Evolutionary conservation across 2,888 invertebrate species (phyloP), one percentile per base, ranked within the genome.

Genomic region (Cryptophagus acutangulus): DNA sequence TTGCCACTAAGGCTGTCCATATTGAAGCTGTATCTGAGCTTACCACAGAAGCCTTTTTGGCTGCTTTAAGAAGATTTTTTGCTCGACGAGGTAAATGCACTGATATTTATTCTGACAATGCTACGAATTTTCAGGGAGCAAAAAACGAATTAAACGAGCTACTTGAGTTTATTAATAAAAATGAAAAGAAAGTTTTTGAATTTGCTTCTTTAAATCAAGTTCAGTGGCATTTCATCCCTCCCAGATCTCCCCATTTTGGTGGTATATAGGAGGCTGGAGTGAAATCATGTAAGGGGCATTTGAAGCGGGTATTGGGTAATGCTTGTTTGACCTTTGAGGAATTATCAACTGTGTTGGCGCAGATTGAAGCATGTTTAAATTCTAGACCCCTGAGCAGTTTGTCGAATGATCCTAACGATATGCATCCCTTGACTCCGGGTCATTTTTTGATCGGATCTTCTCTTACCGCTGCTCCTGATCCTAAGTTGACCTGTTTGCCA

Each of bases 81-180:
- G 29, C 36, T 2, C 14, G 40, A n/a, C 20, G 43, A 9, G 43
- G 44, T 16, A 17, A 14, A 20, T 17, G 13, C 10, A 16, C 24
- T 10, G n/a, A 17, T 6, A 26, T 40, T 14, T 40, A 36, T 12
- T 30, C 36, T 6, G 36, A 24, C 17, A 36, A 43, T 30, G 43
- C 36, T 9, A 34, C 34, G 5, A 40, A 40, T 25, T 43, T 39
- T 30, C 38, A 45, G 4, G 51, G 45, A 3, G 29, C 29, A 8
- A 20, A 20, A 20, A 20, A 6, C 20, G 20, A 20, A 20, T 20
- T 20, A 9, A 8, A 6, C 9, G 9, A 20, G 9, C 20, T 20
- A 8, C 6, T 6, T 9, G 6, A 20, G 6, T 20, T 20, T 9
- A 20, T 20, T 8, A 20, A 6, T 6, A 20, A 20, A 6, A 20